Evolutionary conservation across 2,797 vertebrate genomes (phyloP), one percentile per base, ranked within the genome.

Genomic region (Sebastes flavidus): DNA sequence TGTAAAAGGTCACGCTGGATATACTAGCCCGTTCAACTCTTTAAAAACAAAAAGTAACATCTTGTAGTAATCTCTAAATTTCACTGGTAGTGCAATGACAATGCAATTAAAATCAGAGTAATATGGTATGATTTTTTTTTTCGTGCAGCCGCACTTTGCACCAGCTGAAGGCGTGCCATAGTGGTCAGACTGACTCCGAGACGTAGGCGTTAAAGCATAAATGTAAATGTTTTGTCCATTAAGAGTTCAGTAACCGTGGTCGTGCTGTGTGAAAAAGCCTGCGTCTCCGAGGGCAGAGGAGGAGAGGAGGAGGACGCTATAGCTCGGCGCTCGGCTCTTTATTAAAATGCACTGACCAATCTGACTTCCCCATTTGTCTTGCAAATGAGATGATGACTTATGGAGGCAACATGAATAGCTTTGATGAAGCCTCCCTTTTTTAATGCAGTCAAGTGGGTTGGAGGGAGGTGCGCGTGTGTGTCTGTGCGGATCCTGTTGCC

Each of bases 371-470:
- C 85, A 88, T 95, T 94, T 94, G 93, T 95, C 92, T 94, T 95
- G 92, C 93, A 95, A 95, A 95, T 94, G 90, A 93, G 94, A 94
- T 75, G 87, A 89, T 92, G 92, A 93, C 91, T 94, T 91, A 90
- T 87, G 85, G 88, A 92, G 86, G 91, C 89, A 88, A 88, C 89
- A 86, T 92, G 94, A 95, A 93, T 91, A 76, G 90, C 87, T 91
- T 89, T 91, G 90, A 94, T 95, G 91, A 94, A 94, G 90, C 88
- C 82, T 85, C 84, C 36, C 36, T 79, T 93, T 91, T 90, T 89
- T 91, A 92, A 94, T 89, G 91, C 89, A 91, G 90, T 94, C 90
- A 88, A 94, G 92, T 92, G 89, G 89, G 89, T 81, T 80, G 82
- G 82, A 88, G 81, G 86, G 79, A 88, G 83, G 89, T 83, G 76